phyloP scores from a whole-genome alignment of 2,888 invertebrate genomes.

The Dryococelus australis region DNA sequence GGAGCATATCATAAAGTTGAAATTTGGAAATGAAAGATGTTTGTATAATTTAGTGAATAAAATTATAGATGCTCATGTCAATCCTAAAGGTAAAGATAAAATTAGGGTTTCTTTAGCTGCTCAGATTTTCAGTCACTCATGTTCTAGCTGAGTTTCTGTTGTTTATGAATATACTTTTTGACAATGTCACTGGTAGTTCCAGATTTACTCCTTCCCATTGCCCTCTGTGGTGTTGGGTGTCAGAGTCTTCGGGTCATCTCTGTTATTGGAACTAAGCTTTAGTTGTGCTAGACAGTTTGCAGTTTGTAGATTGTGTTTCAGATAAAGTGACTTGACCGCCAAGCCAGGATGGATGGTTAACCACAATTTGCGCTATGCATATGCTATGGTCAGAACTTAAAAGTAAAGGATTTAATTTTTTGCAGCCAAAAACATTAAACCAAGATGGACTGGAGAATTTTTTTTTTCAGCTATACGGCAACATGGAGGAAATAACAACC shows the following conservation, averaged over 20 bases:
- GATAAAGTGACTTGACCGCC: not conserved
- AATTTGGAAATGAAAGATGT: too few species aligned
- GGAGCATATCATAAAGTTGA: too few species aligned
- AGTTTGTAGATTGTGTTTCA: not conserved
- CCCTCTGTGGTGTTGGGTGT: too few species aligned
- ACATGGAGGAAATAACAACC: too few species aligned
- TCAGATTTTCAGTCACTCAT: too few species aligned
- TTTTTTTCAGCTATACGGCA: too few species aligned
- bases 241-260: too few species aligned
- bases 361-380: not conserved
- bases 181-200: not conserved
- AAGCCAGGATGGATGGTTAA: not conserved
- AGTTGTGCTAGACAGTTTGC: not conserved
- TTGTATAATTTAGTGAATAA: too few species aligned
- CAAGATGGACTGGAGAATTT: too few species aligned
- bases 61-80: not conserved
- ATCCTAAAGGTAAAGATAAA: not conserved
- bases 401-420: not conserved
- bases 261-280: too few species aligned
- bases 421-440: not conserved
- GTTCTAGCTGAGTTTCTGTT: not conserved
- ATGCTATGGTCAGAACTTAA: not conserved
- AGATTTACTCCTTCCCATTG: not conserved
- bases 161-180: not conserved
- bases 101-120: slow-evolving; percentile 1